Conservation (phyloP, 1,140 invertebrate species). For the Gryon sp. region DNA sequence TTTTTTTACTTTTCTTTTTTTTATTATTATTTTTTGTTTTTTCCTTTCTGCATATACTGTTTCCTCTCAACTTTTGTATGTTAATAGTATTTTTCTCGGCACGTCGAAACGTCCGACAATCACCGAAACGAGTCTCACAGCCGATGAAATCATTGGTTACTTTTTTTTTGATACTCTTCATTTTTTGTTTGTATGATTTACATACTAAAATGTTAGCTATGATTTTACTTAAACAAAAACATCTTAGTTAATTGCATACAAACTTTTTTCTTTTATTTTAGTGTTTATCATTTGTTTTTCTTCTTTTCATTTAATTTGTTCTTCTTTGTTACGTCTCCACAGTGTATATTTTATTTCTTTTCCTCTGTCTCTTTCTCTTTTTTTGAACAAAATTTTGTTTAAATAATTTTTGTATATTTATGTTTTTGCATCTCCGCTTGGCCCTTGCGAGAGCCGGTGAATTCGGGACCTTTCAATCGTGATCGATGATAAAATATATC, state of each 20-base stretch:
- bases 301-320: slow-evolving; percentile 17
- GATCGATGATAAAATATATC: slow-evolving; percentile 60
- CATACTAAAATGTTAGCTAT: slow-evolving; percentile 63
- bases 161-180: not conserved
- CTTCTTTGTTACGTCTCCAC: slow-evolving; percentile 31
- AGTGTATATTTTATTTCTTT: slow-evolving; percentile 37
- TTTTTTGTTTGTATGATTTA: slow-evolving; percentile 63
- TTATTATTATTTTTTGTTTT: slow-evolving; percentile 11
- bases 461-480: slow-evolving; percentile 52
- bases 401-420: not conserved
- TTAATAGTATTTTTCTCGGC: slow-evolving; percentile 38
- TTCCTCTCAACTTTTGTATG: slow-evolving; percentile 17
- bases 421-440: slow-evolving; percentile 41
- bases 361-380: slow-evolving; percentile 15
- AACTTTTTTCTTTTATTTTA: slow-evolving; percentile 48
- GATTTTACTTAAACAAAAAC: slow-evolving; percentile 64
- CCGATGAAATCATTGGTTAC: slow-evolving; percentile 52
- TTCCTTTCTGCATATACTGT: too few species aligned
- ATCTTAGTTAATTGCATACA: slow-evolving; percentile 63
- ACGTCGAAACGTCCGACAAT: slow-evolving; percentile 41
- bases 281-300: slow-evolving; percentile 35
- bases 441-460: slow-evolving; percentile 41
- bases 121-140: slow-evolving; percentile 63
- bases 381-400: slow-evolving; percentile 36
- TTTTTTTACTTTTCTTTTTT: not conserved